Base-by-base conservation (phyloP, 2,797 vertebrate genomes). In the Anabacerthia variegaticeps region DNA sequence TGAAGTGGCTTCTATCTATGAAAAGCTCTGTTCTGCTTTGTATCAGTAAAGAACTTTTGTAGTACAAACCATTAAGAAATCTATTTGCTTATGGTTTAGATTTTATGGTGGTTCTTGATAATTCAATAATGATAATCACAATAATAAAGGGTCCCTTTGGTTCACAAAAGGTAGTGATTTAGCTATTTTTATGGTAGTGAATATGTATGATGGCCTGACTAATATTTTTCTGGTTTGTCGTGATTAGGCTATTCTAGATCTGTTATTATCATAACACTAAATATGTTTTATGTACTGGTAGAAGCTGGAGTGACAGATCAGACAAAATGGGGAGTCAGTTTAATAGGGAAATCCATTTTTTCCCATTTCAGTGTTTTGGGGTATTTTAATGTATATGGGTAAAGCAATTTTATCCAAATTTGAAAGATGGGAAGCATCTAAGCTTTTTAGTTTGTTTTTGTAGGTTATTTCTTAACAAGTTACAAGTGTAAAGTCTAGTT, bases 91-190 rank as follows among this genome's bases (percentile, higher is more conserved):
- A 68, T 52, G 63, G 88, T 90, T 93, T 72, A 48, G 79, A 91
- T 92, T 78, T 92, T 92, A 75, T 75, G 62, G 88, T 90, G 62
- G 66, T 78, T 94, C 89, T 69, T 88, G 79, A 84, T 86, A 93
- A 89, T 80, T 91, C 65, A 89, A 7, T 94, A 95, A 95, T 49
- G 77, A 55, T 85, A 74, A 94, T 91, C 18, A 15, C 24, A 75
- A 69, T 55, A 83, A 86, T 62, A 88, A 85, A 67, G 54, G 36
- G 59, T 76, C 73, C 63, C 54, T 73, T 21, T 44, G 58, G 39
- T 62, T 92, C 63, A 41, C 4, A 27, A 71, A 81, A 73, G 3
- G 7, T 0, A 66, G 52, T 0, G 0, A 48, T 84, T 93, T 84
- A 76, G 63, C 51, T 63, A 6, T 74, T 83, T 89, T 74, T 80